Percentiles rank a stretch among this genome's conserved stretches.
These are phyloP conservation scores for Carposina sasakii DNA, from an alignment of 1,140 invertebrate species.

Conservation along the genomic window DNA sequence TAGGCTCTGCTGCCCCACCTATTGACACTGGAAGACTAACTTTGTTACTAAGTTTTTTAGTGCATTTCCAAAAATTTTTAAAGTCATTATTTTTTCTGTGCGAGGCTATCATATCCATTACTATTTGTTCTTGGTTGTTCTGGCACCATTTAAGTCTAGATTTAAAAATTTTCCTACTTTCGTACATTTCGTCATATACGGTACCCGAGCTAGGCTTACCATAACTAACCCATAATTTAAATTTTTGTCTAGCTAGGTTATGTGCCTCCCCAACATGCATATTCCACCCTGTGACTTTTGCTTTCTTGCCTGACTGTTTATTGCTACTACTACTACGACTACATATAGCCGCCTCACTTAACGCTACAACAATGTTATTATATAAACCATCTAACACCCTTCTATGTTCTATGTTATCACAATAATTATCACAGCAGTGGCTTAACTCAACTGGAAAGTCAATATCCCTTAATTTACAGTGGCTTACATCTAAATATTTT, in stretches of 20 bases:
- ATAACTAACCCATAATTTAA: not conserved
- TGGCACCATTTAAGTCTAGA: not conserved
- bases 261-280: constrained; percentile 1
- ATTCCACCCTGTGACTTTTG: constrained; percentile 4
- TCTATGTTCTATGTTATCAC: too few relatives aligned
- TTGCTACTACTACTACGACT: too few relatives aligned
- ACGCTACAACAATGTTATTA: too few relatives aligned
- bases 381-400: too few relatives aligned
- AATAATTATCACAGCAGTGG: too few relatives aligned
- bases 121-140: constrained; percentile 2
- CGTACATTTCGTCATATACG: not conserved
- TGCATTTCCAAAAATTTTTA: not conserved
- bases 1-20: not conserved
- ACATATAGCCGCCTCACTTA: too few relatives aligned
- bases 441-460: too few relatives aligned
- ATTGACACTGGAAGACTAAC: constrained; percentile 1
- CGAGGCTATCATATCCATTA: not conserved
- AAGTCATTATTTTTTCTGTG: not conserved
- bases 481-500: too few relatives aligned
- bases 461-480: too few relatives aligned
- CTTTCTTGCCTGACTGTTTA: too few relatives aligned
- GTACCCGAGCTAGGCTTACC: not conserved
- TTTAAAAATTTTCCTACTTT: constrained; percentile 3
- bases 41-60: not conserved
- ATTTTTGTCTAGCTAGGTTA: not conserved